Conservation (phyloP, 2,113 vertebrate species). For the Grammomys surdaster region DNA sequence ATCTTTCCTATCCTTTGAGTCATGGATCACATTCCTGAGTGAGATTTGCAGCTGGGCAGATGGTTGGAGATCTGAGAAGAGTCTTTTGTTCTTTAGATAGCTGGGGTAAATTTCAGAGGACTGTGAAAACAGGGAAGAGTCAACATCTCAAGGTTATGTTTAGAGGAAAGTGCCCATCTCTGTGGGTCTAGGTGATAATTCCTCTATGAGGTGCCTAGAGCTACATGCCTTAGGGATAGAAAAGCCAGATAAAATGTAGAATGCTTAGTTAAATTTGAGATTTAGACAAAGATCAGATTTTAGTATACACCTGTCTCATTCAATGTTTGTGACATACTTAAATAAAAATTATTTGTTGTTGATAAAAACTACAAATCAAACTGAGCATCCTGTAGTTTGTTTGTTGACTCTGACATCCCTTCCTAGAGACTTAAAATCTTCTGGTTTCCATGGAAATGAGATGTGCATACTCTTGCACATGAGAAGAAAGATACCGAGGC, state of each 20-base stretch:
- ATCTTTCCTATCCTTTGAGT: background rate
- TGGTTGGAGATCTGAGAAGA: background rate
- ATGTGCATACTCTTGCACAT: background rate
- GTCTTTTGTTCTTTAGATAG: background rate
- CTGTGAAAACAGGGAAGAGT: background rate
- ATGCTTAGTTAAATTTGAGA: background rate
- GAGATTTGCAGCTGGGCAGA: conserved; percentile 7
- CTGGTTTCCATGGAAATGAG: background rate
- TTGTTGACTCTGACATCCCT: background rate
- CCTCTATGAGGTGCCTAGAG: background rate
- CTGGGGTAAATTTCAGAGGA: background rate
- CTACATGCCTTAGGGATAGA: background rate
- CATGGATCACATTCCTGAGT: conserved; percentile 1
- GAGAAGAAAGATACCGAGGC: background rate
- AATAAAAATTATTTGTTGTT: background rate
- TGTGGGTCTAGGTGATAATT: background rate
- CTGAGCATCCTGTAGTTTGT: background rate
- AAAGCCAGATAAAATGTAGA: background rate
- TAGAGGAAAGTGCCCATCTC: background rate
- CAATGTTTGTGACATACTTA: conserved; percentile 21
- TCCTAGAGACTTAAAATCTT: background rate
- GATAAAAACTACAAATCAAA: conserved; percentile 24
- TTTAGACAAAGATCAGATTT: conserved; percentile 46
- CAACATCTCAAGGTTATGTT: background rate
- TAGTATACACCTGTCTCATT: background rate